Percentiles rank a stretch among this genome's conserved stretches.
Conservation (phyloP, 1,140 invertebrate species). For the Drosophila pandora region DNA sequence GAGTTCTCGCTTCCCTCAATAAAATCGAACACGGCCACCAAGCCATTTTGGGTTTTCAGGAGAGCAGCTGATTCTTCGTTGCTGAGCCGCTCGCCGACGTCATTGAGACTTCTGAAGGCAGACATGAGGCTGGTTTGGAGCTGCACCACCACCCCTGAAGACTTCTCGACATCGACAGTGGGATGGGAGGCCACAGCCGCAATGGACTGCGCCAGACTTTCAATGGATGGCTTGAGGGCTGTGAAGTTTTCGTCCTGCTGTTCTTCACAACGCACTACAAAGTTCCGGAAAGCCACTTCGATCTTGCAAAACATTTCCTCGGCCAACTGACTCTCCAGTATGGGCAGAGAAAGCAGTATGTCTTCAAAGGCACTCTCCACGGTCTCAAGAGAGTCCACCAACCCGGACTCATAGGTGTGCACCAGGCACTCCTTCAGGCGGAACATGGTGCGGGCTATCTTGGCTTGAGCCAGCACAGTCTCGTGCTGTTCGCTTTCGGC, state of each 20-base stretch:
- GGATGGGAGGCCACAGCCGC: constrained; percentile 42
- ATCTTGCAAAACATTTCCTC: constrained; percentile 76
- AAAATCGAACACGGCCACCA: constrained; percentile 73
- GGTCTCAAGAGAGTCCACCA: constrained; percentile 73
- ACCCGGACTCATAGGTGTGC: constrained; percentile 77
- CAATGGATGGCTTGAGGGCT: constrained; percentile 37
- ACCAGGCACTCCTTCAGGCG: constrained; percentile 78
- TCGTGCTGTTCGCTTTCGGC: constrained; percentile 55
- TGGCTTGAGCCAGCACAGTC: constrained; percentile 55
- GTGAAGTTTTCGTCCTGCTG: constrained; percentile 16
- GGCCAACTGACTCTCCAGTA: constrained; percentile 69
- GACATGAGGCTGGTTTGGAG: constrained; percentile 74
- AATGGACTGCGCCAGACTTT: constrained; percentile 45
- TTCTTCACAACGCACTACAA: constrained; percentile 26
- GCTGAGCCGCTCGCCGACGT: constrained; percentile 53
- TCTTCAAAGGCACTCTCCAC: constrained; percentile 79
- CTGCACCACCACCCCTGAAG: constrained; percentile 59
- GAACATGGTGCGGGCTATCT: constrained; percentile 76
- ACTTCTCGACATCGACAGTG: constrained; percentile 70
- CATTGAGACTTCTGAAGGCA: constrained; percentile 67
- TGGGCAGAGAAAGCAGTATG: constrained; percentile 66
- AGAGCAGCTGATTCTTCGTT: constrained; percentile 44
- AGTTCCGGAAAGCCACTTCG: constrained; percentile 38
- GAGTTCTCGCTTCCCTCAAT: constrained; percentile 70
- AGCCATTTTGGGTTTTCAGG: constrained; percentile 56